Evolutionary conservation across 2,888 invertebrate genomes (phyloP), one percentile per base, ranked within the genome.

Genomic region (Myathropa florea): DNA sequence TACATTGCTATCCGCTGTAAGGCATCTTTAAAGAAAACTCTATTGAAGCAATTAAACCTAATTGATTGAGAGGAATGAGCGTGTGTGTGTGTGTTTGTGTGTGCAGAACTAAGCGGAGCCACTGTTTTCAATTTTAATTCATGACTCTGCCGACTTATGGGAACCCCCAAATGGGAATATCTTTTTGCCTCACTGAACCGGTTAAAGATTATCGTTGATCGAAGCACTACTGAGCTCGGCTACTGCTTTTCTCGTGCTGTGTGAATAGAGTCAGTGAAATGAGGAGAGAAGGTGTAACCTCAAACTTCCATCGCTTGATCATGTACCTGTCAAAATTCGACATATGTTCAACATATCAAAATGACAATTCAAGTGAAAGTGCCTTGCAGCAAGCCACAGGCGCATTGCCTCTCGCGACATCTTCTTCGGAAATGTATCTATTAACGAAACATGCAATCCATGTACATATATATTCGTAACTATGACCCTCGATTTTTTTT

Each of bases 351-450:
- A 71, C 82, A 61, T 83, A 61, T 83, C 77, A 83, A 72, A 67
- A 67, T 72, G 77, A 77, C 71, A 83, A 77, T 77, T 67, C 57
- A 83, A 83, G 78, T 83, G 83, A 83, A 83, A 78, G 83, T 83
- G 21, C 60, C 46, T 46, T 46, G 46, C 46, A n/a, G 46, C 46
- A 59, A 12, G 4, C 9, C 30, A 9, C 28, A 64, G 60, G 10
- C 23, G 59, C 21, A 24, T 12, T 70, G 60, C 72, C 55, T 30
- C 30, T 78, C 7, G 57, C 39, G 67, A 78, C 67, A 73, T 73
- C 83, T 64, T 83, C 78, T 67, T 76, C 55, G 63, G 57, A 79
- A 78, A 68, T 79, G 59, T 64, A 70, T 68, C 67, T 73, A 28
- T 59, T 28, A 46, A 64, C 55, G 30, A 63, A 81, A 53, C 28